Conservation (phyloP, 2,797 vertebrate species). For the Scleropages formosus region DNA sequence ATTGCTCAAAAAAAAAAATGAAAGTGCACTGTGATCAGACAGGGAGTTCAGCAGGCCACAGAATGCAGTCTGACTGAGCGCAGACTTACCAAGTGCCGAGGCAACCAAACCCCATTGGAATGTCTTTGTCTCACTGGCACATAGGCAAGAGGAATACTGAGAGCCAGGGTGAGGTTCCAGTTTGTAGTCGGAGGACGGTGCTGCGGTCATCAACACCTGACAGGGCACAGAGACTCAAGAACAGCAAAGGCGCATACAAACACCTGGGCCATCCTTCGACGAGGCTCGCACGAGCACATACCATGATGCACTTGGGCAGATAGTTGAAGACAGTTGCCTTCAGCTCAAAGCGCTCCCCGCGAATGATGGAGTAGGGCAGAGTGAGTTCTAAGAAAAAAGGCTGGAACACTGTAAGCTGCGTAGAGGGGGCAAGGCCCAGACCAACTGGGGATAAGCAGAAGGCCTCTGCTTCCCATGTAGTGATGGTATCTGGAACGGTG, state of each 20-base stretch:
- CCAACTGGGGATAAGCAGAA: conserved; percentile 65
- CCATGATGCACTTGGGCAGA: conserved; percentile 69
- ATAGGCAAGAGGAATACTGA: conserved; percentile 59
- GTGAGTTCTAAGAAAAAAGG: conserved; percentile 75
- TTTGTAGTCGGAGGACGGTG: conserved; percentile 48
- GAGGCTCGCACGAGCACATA: conserved; percentile 35
- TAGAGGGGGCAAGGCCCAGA: conserved; percentile 67
- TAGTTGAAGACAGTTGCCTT: conserved; percentile 71
- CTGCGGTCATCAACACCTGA: conserved; percentile 59
- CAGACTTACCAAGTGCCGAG: conserved; percentile 51
- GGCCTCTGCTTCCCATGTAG: conserved; percentile 67
- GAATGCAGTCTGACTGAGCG: neutral
- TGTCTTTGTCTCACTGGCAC: conserved; percentile 56
- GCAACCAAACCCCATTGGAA: conserved; percentile 59
- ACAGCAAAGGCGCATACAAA: neutral
- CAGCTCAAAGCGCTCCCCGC: conserved; percentile 70
- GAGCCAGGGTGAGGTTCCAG: conserved; percentile 46
- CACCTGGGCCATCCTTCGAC: neutral
- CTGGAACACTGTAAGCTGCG: conserved; percentile 67
- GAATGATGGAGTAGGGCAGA: conserved; percentile 73
- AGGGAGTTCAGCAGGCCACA: neutral
- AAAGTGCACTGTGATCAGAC: neutral
- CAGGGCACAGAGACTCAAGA: neutral
- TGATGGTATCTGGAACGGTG: conserved; percentile 69
- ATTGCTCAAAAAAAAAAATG: no score